Evolutionary conservation across 2,113 vertebrate species (phyloP).

Genomic region (Tachuris rubrigastra): DNA sequence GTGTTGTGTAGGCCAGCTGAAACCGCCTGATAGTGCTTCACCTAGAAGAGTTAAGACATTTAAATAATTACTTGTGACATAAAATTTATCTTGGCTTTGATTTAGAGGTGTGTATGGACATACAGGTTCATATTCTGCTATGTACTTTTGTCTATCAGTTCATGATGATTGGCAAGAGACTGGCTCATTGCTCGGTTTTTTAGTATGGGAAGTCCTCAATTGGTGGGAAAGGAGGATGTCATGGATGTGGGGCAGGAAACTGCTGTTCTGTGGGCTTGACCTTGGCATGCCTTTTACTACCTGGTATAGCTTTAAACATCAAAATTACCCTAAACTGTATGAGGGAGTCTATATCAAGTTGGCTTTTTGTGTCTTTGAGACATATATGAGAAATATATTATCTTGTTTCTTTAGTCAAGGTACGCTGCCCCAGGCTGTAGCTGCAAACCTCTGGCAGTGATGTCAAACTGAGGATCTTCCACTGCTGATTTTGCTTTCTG

Average conservation of each 20-base stretch:
- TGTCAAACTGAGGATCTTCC: not conserved
- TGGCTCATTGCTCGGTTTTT: not conserved
- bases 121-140: not conserved
- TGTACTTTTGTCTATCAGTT: fast-evolving
- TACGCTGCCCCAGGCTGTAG: not conserved
- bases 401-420: not conserved
- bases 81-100: not conserved
- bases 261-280: not conserved
- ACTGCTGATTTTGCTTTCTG: not conserved
- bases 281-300: not conserved
- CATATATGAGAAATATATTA: not conserved
- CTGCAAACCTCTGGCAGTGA: not conserved
- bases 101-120: not conserved
- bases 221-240: not conserved
- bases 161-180: fast-evolving
- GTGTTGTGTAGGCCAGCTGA: not conserved
- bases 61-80: not conserved
- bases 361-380: not conserved
- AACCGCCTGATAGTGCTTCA: not conserved
- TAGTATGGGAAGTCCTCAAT: not conserved
- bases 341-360: not conserved
- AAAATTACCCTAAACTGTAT: not conserved
- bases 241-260: not conserved
- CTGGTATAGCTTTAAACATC: not conserved
- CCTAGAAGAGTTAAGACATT: not conserved